Evolutionary conservation across 2,888 invertebrate species (phyloP).

Genomic region (Dendrolimus houi): DNA sequence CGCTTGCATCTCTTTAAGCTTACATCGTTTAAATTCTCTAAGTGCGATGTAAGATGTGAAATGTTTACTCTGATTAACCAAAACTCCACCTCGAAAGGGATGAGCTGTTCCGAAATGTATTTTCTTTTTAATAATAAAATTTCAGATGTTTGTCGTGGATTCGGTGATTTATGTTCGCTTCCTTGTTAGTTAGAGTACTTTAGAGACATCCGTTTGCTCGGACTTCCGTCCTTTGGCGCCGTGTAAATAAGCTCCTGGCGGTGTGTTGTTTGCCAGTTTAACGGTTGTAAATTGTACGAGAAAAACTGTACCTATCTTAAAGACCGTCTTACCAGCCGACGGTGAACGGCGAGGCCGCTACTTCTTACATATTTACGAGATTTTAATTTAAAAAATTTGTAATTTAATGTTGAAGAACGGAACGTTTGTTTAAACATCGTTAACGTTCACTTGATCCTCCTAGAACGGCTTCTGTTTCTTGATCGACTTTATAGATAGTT

Average conservation of each 20-base stretch:
- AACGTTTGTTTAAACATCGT: conserved; percentile 15
- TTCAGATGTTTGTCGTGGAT: conserved; percentile 58
- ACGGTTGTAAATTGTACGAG: conserved; percentile 53
- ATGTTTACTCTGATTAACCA: no score
- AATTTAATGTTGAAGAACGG: conserved; percentile 15
- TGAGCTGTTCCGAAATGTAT: no score
- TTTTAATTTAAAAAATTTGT: conserved; percentile 20
- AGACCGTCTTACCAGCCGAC: conserved; percentile 3
- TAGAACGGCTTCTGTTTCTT: neutral
- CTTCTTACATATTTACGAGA: conserved; percentile 52
- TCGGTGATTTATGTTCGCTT: conserved; percentile 63
- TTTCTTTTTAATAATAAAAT: conserved; percentile 50
- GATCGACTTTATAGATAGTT: neutral
- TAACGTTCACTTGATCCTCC: conserved; percentile 7
- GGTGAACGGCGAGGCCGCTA: conserved; percentile 26
- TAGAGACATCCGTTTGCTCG: conserved; percentile 50
- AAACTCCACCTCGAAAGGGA: no score
- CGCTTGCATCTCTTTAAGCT: no score
- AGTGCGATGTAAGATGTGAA: no score
- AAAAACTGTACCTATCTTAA: conserved; percentile 31
- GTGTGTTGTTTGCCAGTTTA: conserved; percentile 59
- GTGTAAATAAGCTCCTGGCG: conserved; percentile 59
- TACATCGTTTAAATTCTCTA: no score
- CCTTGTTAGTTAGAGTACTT: conserved; percentile 23
- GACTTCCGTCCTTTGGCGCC: conserved; percentile 57